Percentiles rank a stretch among this genome's conserved stretches.
Evolutionary conservation across 1,140 invertebrate species (phyloP).

Genomic region (Neoseiulus cucumeris): DNA sequence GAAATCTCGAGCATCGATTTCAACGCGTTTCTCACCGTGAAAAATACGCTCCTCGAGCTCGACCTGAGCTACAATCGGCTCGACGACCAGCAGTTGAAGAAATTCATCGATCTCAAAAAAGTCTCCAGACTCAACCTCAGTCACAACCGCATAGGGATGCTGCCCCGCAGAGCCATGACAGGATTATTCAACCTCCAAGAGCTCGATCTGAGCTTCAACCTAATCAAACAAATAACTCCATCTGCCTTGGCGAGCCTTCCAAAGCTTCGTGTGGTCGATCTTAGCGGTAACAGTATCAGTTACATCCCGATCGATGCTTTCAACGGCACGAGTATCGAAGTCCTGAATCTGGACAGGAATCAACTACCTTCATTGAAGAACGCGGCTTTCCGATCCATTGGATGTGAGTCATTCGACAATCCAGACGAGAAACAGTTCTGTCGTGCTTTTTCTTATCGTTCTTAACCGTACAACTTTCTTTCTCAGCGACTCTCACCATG

Average conservation of each 20-base stretch:
- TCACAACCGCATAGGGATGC: background rate
- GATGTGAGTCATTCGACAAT: background rate
- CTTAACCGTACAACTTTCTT: background rate
- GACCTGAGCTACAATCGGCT: background rate
- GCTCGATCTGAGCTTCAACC: background rate
- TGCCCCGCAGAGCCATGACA: background rate
- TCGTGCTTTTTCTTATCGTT: background rate
- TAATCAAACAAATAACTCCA: conserved; percentile 1
- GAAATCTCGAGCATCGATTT: background rate
- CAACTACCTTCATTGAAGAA: background rate
- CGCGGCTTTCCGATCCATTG: background rate
- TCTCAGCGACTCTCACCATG: background rate
- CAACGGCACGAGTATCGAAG: background rate
- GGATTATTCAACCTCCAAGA: background rate
- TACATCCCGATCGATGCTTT: background rate
- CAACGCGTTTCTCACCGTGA: background rate
- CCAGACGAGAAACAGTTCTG: background rate
- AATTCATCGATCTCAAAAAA: background rate
- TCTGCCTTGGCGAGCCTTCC: background rate
- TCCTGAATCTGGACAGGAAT: background rate
- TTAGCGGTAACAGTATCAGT: background rate
- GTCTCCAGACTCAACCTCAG: background rate
- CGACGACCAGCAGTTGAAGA: conserved; percentile 3
- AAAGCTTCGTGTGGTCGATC: background rate
- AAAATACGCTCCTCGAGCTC: background rate